phyloP scores from a whole-genome alignment of 2,113 vertebrate species.

The Pluvialis apricaria region DNA sequence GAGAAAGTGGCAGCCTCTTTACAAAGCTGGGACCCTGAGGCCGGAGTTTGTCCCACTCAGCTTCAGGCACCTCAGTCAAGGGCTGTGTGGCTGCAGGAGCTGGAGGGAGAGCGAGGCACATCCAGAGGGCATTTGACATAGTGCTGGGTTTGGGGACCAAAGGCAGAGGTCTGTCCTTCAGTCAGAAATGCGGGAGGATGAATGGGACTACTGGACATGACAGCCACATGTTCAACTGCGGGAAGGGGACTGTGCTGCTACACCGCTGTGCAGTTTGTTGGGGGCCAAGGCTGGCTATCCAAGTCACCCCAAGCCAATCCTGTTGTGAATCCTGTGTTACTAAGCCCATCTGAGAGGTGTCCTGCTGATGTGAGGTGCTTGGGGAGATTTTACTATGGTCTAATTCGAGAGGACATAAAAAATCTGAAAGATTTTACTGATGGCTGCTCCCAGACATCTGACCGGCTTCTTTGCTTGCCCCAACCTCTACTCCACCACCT shows the following conservation, averaged over 20 bases:
- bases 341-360: not conserved
- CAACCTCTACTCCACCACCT: not conserved
- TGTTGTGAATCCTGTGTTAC: not conserved
- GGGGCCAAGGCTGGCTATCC: not conserved
- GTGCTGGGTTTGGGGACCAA: not conserved
- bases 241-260: not conserved
- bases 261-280: accelerated
- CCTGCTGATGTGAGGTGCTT: not conserved
- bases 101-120: not conserved
- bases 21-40: not conserved
- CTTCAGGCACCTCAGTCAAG: accelerated
- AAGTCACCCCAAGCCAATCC: not conserved
- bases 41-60: not conserved
- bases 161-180: not conserved
- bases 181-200: not conserved
- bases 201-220: not conserved
- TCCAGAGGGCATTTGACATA: not conserved
- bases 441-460: not conserved
- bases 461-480: not conserved
- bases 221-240: not conserved
- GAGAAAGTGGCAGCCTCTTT: not conserved
- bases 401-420: not conserved
- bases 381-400: not conserved
- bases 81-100: not conserved
- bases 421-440: not conserved